Evolutionary conservation across 2,888 invertebrate species (phyloP).

Genomic region (Acutogordius australiensis): DNA sequence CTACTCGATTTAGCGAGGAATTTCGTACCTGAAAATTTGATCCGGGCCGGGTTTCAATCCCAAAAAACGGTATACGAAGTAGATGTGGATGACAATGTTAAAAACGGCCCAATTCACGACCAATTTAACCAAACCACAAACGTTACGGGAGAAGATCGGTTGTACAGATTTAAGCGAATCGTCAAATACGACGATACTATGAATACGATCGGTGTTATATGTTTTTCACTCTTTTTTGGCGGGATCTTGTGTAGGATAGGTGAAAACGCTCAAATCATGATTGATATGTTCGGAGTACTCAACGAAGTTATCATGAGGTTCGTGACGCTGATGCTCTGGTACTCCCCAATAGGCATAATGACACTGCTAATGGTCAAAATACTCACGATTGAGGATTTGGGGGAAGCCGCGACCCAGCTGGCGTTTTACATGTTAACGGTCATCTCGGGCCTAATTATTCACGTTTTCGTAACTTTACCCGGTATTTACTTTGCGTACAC

Average conservation of each 20-base stretch:
- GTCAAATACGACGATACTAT: slow-evolving; percentile 30
- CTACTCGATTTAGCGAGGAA: slow-evolving; percentile 67
- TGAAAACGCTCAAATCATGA: slow-evolving; percentile 40
- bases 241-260: slow-evolving; percentile 55
- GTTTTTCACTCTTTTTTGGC: slow-evolving; percentile 62
- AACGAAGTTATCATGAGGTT: slow-evolving; percentile 69
- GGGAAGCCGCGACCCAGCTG: slow-evolving; percentile 32
- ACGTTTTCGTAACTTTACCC: slow-evolving; percentile 33
- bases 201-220: slow-evolving; percentile 45
- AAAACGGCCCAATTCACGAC: too few relatives aligned
- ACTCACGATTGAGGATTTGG: slow-evolving; percentile 33
- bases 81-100: too few relatives aligned
- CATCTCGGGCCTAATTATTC: slow-evolving; percentile 29
- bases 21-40: slow-evolving; percentile 61
- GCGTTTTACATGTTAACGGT: slow-evolving; percentile 35
- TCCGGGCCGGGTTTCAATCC: slow-evolving; percentile 36
- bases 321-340: slow-evolving; percentile 66
- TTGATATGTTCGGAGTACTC: slow-evolving; percentile 54
- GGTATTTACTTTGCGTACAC: slow-evolving; percentile 32
- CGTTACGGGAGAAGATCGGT: not conserved
- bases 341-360: slow-evolving; percentile 38
- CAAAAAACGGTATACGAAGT: slow-evolving; percentile 21
- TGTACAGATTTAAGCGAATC: slow-evolving; percentile 17
- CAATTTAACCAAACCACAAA: not conserved
- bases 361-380: slow-evolving; percentile 38